phyloP scores from a whole-genome alignment of 2,797 vertebrate genomes.

The Phoebastria nigripes region DNA sequence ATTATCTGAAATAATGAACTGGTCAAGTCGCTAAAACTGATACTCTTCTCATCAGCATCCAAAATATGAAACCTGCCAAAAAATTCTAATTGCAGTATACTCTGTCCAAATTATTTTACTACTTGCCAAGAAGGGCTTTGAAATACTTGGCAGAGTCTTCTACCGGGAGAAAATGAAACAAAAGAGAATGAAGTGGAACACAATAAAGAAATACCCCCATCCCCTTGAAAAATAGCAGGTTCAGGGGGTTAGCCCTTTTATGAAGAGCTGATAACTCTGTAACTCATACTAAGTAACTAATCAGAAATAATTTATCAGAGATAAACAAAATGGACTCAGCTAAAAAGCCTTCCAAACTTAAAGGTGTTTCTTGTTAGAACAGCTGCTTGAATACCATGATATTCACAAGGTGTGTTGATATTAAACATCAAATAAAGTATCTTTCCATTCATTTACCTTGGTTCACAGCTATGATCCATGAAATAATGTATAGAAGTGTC shows the following conservation, averaged over 20 bases:
- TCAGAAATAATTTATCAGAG: slow-evolving; percentile 14
- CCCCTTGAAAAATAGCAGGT: slow-evolving; percentile 11
- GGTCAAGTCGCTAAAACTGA: slow-evolving; percentile 42
- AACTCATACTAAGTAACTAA: slow-evolving; percentile 39
- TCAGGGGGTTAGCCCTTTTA: slow-evolving; percentile 12
- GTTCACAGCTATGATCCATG: neutral
- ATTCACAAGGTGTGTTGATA: neutral
- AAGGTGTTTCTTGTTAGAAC: slow-evolving; percentile 23
- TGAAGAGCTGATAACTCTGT: slow-evolving; percentile 19
- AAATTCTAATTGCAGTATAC: slow-evolving; percentile 66
- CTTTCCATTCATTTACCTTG: neutral
- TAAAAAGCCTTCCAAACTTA: neutral
- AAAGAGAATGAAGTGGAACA: slow-evolving; percentile 47
- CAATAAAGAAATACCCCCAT: neutral
- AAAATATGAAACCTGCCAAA: slow-evolving; percentile 61
- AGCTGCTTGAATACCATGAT: neutral
- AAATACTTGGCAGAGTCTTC: slow-evolving; percentile 67
- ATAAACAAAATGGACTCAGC: neutral
- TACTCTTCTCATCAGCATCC: slow-evolving; percentile 62
- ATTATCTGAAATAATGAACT: slow-evolving; percentile 23
- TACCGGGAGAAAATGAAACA: slow-evolving; percentile 61
- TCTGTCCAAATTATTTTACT: slow-evolving; percentile 68
- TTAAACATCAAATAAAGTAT: neutral
- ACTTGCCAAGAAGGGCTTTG: slow-evolving; percentile 64
- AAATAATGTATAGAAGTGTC: neutral